Evolutionary conservation across 1,140 invertebrate genomes (phyloP), one percentile per base, ranked within the genome.

Genomic region (Phthorimaea operculella): DNA sequence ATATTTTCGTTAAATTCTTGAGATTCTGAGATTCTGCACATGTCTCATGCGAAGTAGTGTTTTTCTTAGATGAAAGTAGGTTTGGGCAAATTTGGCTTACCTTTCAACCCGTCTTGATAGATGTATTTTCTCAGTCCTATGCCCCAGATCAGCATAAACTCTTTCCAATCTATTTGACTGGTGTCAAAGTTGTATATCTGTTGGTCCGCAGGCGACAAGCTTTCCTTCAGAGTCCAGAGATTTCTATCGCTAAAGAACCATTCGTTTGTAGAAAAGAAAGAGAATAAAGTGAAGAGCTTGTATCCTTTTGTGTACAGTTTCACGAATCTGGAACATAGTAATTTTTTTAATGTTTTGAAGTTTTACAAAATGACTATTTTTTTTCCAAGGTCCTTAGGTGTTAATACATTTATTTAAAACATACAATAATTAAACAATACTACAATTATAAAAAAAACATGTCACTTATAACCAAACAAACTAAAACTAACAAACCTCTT

Each of bases 181-280:
- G 61, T 17, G 14, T 70, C 57, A 14, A 64, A 61, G 11, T 61
- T 58, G 18, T 56, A 70, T 4, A 70, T 62, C 0, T 49, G 33
- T 15, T 56, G 48, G 52, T 70, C 67, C n/a, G 28, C 50, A 11
- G 55, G 17, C 0, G 58, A 54, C 45, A 67, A 18, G 18, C 36
- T 52, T 1, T 56, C 12, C 7, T 54, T 44, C 33, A 70, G 44
- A 1, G 12, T 11, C 0, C 34, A 11, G 0, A 57, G 8, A 12
- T 70, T 70, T 5, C 58, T 47, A 4, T 70, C 64, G 10, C 33
- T 39, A 11, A 64, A 64, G 7, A 16, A 36, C 60, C 62, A 70
- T 9, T 58, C 28, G 18, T 67, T 59, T 0, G 39, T 50, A 0
- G 51, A 28, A 36, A 64, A 70, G 50, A 60, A 67, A 11, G 50